phyloP scores from a whole-genome alignment of 2,797 vertebrate species.

The Xiphorhynchus erythropygius region DNA sequence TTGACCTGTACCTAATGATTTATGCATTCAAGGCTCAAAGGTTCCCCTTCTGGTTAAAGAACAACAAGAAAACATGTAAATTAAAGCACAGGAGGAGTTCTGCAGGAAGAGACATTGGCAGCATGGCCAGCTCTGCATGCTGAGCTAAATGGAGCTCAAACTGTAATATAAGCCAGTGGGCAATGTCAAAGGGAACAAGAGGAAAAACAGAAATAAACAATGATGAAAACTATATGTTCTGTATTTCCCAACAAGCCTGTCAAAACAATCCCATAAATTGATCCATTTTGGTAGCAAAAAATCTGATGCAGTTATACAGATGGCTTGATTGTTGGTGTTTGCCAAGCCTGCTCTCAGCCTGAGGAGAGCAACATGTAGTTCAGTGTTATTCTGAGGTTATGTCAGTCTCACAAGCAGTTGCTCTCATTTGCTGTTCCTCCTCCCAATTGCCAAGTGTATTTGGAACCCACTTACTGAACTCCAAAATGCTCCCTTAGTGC shows the following conservation, averaged over 20 bases:
- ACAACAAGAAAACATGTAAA: slow-evolving; percentile 30
- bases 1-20: slow-evolving; percentile 20
- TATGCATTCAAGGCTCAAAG: neutral
- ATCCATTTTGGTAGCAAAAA: slow-evolving; percentile 28
- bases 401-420: slow-evolving; percentile 29
- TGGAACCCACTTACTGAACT: neutral
- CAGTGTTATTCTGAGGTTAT: neutral
- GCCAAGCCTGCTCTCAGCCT: slow-evolving; percentile 32
- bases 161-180: neutral
- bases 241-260: slow-evolving; percentile 48
- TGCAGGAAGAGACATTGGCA: neutral
- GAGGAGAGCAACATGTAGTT: slow-evolving; percentile 13
- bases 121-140: neutral
- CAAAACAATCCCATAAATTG: slow-evolving; percentile 34
- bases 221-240: slow-evolving; percentile 21
- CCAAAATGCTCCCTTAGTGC: neutral
- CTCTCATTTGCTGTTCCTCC: slow-evolving; percentile 14
- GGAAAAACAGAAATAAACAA: slow-evolving; percentile 37
- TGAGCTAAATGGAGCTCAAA: slow-evolving; percentile 24
- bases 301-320: slow-evolving; percentile 29
- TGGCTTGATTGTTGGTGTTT: neutral
- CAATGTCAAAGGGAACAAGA: slow-evolving; percentile 41
- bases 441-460: slow-evolving; percentile 2
- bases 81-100: neutral
- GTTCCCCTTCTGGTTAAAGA: neutral